A percentile compares a stretch with the other conserved stretches of the same genome.
Evolutionary conservation across 2,888 invertebrate species (phyloP).

Genomic region (Nesidiocoris tenuis): DNA sequence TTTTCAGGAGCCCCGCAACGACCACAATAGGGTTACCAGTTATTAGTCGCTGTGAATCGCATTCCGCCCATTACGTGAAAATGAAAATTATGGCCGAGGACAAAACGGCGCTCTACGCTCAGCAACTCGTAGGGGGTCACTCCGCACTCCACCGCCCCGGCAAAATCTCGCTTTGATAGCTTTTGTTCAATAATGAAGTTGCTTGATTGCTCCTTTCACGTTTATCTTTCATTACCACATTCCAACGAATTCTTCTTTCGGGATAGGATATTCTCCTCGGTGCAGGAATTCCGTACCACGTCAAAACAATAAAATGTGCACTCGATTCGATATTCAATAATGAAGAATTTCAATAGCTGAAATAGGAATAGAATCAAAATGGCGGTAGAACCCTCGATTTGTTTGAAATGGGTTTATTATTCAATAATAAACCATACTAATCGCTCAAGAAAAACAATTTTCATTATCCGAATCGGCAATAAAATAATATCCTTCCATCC

Average conservation of each 20-base stretch:
- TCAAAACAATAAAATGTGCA: too few relatives aligned
- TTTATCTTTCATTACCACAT: slow-evolving; percentile 7
- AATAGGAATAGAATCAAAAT: too few relatives aligned
- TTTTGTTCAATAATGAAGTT: slow-evolving; percentile 37
- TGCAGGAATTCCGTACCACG: too few relatives aligned
- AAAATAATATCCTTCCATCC: too few relatives aligned
- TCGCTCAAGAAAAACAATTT: too few relatives aligned
- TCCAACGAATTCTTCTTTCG: background rate
- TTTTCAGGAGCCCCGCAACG: slow-evolving; percentile 40
- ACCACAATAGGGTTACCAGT: slow-evolving; percentile 45
- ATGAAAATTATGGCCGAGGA: slow-evolving; percentile 43
- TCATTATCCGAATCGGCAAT: too few relatives aligned
- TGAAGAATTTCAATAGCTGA: too few relatives aligned
- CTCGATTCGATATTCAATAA: too few relatives aligned
- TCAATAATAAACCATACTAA: too few relatives aligned
- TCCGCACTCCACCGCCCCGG: slow-evolving; percentile 3
- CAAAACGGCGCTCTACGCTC: slow-evolving; percentile 17
- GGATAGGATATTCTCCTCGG: too few relatives aligned
- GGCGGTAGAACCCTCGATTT: too few relatives aligned
- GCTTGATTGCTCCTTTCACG: slow-evolving; percentile 30
- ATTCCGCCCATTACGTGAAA: slow-evolving; percentile 41
- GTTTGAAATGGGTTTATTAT: too few relatives aligned
- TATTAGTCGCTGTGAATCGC: slow-evolving; percentile 44
- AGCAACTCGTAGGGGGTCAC: background rate
- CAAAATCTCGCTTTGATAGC: slow-evolving; percentile 41